Evolutionary conservation across 2,113 vertebrate species (phyloP), one percentile per base, ranked within the genome.

Genomic region (Phrynosoma platyrhinos): DNA sequence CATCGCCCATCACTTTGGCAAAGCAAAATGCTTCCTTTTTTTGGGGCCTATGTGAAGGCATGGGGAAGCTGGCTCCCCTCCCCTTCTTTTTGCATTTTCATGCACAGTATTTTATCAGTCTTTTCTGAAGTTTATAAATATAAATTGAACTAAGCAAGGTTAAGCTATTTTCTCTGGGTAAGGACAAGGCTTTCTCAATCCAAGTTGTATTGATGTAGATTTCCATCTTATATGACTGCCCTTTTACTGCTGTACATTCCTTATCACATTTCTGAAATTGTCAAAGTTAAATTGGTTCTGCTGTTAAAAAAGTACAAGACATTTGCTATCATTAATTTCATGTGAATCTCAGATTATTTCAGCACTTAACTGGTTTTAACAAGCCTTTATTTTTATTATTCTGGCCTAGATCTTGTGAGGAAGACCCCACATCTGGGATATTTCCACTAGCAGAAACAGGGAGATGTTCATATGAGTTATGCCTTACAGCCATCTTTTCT

Each of bases 111-210:
- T 40, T 82, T 79, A 40, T 47, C 16, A 76, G 55, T 47, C 55
- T 87, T 9, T 9, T 9, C 14, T 36, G 21, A 72, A 86, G 10
- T 80, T 88, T 47, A 42, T 88, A 76, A 87, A 69, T 52, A 82
- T 66, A 78, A 13, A 2, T 23, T 58, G n/a, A 78, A 75, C 9
- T 9, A 78, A 25, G 6, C 14, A 64, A 42, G 53, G 47, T 86
- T 42, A 79, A 82, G 86, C 42, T 27, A 36, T 1, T 84, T 72
- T 89, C 9, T 86, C 20, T 64, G 36, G 25, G 9, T 58, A 85
- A 86, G 81, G 5, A 82, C 82, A 62, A 9, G 18, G 5, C 4
- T 84, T 84, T 84, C 47, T 32, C 72, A 5, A 47, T 80, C 23
- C 68, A 66, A 83, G n/a, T 83, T 68, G 6, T 36, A 10, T 10